Percentiles rank a stretch among this genome's conserved stretches.
These are phyloP conservation scores for Fregetta grallaria DNA, from an alignment of 2,113 vertebrate genomes.

Conservation along the genomic window DNA sequence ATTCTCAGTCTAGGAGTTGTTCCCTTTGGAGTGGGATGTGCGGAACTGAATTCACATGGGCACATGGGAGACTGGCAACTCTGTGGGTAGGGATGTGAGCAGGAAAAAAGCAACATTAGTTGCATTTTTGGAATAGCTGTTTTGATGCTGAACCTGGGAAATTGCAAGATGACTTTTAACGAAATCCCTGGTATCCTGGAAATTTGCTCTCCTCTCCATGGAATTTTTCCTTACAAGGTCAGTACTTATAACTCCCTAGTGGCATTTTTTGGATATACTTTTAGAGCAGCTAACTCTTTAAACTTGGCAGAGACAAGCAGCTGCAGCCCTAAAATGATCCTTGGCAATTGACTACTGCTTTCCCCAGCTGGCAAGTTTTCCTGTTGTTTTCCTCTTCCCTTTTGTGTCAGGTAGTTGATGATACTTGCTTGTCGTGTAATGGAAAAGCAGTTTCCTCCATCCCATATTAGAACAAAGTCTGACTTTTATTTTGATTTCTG, in stretches of 20 bases:
- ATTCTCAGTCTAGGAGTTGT: constrained; percentile 18
- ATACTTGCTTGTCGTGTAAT: constrained; percentile 21
- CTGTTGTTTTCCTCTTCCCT: constrained; percentile 34
- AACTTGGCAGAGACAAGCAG: background rate
- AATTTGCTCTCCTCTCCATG: background rate
- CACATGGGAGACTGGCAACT: constrained; percentile 13
- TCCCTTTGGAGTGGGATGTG: constrained; percentile 29
- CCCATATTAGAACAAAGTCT: background rate
- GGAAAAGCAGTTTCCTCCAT: background rate
- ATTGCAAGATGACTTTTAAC: background rate
- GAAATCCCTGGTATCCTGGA: background rate
- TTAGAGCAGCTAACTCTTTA: constrained; percentile 2
- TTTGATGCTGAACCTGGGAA: constrained; percentile 30
- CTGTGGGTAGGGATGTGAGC: background rate
- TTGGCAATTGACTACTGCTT: background rate
- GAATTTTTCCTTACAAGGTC: constrained; percentile 62
- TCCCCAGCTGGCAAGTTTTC: constrained; percentile 20
- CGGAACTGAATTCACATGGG: background rate
- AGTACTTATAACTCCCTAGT: constrained; percentile 17
- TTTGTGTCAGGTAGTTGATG: background rate
- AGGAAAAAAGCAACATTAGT: background rate
- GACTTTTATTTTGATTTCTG: background rate
- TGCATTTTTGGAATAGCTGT: constrained; percentile 48
- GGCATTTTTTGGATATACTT: background rate
- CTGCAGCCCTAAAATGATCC: background rate